phyloP scores from a whole-genome alignment of 2,113 vertebrate species.

The Hemibagrus wyckioides region DNA sequence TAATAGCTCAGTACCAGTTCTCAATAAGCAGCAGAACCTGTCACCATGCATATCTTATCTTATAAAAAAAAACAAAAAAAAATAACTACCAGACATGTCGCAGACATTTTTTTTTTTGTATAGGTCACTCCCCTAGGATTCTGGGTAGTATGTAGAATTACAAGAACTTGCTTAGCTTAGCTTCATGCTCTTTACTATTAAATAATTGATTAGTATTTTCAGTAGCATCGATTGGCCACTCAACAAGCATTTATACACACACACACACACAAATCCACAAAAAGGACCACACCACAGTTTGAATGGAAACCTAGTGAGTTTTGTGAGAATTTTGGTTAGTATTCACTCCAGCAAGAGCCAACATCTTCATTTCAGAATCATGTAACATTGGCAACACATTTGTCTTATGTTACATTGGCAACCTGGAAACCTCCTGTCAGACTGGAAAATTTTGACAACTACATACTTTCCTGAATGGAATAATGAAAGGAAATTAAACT shows the following conservation, averaged over 20 bases:
- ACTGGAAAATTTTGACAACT: not conserved
- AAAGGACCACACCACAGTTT: not conserved
- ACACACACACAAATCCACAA: not conserved
- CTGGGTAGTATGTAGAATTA: not conserved
- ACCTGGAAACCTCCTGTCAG: not conserved
- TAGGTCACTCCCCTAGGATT: not conserved
- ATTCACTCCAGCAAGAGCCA: too few species aligned
- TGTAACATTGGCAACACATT: too few species aligned
- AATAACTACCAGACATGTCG: not conserved
- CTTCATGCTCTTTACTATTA: not conserved
- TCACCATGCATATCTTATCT: not conserved
- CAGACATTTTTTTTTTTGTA: not conserved
- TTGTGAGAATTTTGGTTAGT: not conserved
- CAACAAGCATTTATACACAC: not conserved
- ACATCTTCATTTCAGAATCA: not conserved
- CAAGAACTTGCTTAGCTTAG: not conserved
- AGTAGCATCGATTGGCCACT: not conserved
- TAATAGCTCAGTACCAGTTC: conserved; percentile 1
- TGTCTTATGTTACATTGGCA: not conserved
- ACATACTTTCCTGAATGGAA: too few species aligned
- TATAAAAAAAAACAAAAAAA: too few species aligned
- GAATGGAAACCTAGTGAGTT: not conserved
- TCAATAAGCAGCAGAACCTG: conserved; percentile 18
- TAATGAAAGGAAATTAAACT: too few species aligned
- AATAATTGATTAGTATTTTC: not conserved